Conservation (phyloP, 2,888 invertebrate species). For the Drosophila putrida region DNA sequence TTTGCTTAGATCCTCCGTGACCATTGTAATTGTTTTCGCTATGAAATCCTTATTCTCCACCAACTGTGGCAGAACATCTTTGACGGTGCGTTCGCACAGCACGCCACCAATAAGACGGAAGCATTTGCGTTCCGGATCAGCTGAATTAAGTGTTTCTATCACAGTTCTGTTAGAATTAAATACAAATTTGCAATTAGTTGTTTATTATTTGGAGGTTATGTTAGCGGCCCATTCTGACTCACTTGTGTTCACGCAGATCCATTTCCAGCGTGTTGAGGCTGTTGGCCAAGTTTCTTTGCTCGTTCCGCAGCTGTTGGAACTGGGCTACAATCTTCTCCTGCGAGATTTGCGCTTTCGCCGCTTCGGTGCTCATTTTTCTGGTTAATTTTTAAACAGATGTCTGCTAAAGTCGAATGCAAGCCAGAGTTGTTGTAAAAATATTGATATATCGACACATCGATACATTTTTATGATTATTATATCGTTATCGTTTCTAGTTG, state of each 20-base stretch:
- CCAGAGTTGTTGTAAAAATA: neutral
- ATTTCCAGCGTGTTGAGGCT: slow-evolving; percentile 97
- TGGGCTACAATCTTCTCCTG: slow-evolving; percentile 94
- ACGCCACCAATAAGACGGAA: slow-evolving; percentile 97
- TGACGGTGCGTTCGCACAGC: slow-evolving; percentile 95
- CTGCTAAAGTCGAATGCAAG: slow-evolving; percentile 47
- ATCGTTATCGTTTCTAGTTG: neutral
- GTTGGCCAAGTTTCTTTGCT: slow-evolving; percentile 93
- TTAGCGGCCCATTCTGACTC: slow-evolving; percentile 82
- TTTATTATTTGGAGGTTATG: slow-evolving; percentile 71
- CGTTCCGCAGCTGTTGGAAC: slow-evolving; percentile 94
- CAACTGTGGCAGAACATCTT: slow-evolving; percentile 95
- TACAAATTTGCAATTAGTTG: slow-evolving; percentile 21
- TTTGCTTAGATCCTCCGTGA: slow-evolving; percentile 92
- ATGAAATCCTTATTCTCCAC: slow-evolving; percentile 92
- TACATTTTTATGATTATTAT: no score
- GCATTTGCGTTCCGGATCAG: slow-evolving; percentile 94
- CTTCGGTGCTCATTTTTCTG: slow-evolving; percentile 83
- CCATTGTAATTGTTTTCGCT: slow-evolving; percentile 90
- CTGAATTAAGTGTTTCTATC: slow-evolving; percentile 95
- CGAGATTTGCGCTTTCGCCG: slow-evolving; percentile 79
- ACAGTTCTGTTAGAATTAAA: slow-evolving; percentile 90
- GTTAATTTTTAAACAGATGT: slow-evolving; percentile 62
- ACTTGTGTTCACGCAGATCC: slow-evolving; percentile 99
- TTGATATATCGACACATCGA: no score